Conservation (phyloP, 2,888 invertebrate genomes). For the Chrysolina americana region DNA sequence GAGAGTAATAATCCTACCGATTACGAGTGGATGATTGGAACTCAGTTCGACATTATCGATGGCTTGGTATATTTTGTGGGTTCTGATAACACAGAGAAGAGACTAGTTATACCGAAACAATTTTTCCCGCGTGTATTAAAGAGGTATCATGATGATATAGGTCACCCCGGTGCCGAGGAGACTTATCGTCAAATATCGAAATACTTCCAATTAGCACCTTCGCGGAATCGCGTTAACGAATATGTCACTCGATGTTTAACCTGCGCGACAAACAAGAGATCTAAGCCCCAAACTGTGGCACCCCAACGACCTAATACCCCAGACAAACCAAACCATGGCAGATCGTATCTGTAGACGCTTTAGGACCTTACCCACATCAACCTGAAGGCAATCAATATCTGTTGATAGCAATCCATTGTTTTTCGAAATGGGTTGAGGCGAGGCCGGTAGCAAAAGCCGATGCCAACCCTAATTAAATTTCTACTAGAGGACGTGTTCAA, state of each 20-base stretch:
- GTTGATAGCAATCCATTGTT: too few species aligned
- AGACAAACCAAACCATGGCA: neutral
- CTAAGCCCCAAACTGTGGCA: neutral
- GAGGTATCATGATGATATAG: neutral
- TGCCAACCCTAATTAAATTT: neutral
- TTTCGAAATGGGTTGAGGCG: neutral
- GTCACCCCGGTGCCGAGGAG: neutral
- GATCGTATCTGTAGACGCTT: neutral
- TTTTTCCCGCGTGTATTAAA: neutral
- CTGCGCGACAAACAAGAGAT: neutral
- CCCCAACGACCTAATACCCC: neutral
- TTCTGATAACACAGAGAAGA: neutral
- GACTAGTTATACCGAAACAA: neutral
- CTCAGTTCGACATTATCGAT: too few species aligned
- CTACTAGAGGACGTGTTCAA: neutral
- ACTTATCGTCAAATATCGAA: neutral
- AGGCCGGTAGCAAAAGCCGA: neutral
- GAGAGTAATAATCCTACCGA: neutral
- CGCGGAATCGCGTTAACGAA: neutral
- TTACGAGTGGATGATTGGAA: neutral
- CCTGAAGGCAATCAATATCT: too few species aligned
- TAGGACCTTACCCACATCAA: neutral
- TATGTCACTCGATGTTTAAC: neutral
- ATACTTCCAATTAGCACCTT: neutral
- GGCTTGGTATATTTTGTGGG: too few species aligned